Evolutionary conservation across 2,797 vertebrate species (phyloP).

Genomic region (Pygocentrus nattereri): DNA sequence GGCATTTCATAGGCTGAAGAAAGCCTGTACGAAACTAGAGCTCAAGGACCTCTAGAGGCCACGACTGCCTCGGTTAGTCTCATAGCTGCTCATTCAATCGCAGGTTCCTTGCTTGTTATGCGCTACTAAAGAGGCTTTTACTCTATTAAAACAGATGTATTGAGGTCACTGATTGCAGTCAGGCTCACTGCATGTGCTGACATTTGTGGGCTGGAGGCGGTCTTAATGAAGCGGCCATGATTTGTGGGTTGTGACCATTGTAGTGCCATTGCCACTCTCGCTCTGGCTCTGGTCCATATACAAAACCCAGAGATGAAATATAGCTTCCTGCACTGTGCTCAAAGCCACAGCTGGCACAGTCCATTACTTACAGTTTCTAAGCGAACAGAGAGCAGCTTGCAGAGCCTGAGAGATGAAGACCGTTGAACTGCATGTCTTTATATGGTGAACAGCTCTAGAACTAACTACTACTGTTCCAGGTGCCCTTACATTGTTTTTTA

Average conservation of each 20-base stretch:
- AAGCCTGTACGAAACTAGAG: conserved; percentile 37
- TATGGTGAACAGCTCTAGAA: conserved; percentile 40
- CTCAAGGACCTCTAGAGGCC: neutral
- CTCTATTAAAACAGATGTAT: conserved; percentile 67
- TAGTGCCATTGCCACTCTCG: conserved; percentile 27
- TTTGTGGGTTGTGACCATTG: conserved; percentile 43
- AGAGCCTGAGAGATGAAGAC: conserved; percentile 20
- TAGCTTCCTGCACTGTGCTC: conserved; percentile 41
- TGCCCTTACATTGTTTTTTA: conserved; percentile 19
- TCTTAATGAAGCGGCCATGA: conserved; percentile 29
- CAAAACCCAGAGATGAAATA: conserved; percentile 50
- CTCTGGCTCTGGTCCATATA: conserved; percentile 45
- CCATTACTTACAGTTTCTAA: conserved; percentile 25
- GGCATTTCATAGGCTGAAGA: conserved; percentile 50
- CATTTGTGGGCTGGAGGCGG: conserved; percentile 52
- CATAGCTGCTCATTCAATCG: conserved; percentile 36
- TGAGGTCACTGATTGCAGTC: conserved; percentile 65
- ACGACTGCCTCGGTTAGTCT: neutral
- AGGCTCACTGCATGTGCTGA: conserved; percentile 60
- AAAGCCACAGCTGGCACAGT: conserved; percentile 18
- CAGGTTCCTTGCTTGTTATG: conserved; percentile 18
- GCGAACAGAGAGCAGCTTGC: neutral
- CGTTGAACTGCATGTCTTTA: conserved; percentile 40
- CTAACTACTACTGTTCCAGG: conserved; percentile 8
- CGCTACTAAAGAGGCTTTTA: conserved; percentile 39